These are phyloP conservation scores for Colius striatus DNA, from an alignment of 2,113 vertebrate species.

Conservation along the genomic window DNA sequence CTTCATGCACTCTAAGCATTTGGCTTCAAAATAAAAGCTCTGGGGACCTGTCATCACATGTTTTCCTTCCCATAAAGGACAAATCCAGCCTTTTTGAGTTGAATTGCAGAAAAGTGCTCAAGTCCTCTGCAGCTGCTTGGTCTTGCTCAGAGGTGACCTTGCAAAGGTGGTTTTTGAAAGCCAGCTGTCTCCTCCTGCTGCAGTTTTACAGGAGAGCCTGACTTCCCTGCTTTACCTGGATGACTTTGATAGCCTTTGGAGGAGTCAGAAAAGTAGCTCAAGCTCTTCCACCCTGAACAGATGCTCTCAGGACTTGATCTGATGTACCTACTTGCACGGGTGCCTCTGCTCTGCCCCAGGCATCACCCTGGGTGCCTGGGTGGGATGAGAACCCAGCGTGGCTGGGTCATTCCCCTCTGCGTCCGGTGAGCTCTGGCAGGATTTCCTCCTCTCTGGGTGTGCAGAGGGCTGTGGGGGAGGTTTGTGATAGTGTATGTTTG, in stretches of 20 bases:
- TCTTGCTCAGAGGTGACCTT: not conserved
- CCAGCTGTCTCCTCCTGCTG: not conserved
- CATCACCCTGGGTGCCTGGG: not conserved
- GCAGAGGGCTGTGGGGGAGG: not conserved
- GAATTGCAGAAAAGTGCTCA: not conserved
- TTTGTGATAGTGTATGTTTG: too few species aligned
- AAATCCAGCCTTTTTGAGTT: slow-evolving; percentile 17
- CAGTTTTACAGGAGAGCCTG: not conserved
- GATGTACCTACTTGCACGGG: accelerated
- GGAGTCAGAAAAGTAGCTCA: not conserved
- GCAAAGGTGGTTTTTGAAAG: slow-evolving; percentile 28
- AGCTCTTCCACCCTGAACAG: not conserved
- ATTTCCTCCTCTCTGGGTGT: not conserved
- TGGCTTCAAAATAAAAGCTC: slow-evolving; percentile 66
- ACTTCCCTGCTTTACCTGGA: not conserved
- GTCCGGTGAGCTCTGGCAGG: not conserved
- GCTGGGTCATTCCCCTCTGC: not conserved
- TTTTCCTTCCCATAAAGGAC: not conserved
- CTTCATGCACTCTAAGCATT: slow-evolving; percentile 55
- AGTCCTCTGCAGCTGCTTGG: not conserved
- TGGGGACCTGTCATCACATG: slow-evolving; percentile 16
- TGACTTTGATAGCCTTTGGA: not conserved
- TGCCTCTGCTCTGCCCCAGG: not conserved
- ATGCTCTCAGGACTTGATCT: not conserved
- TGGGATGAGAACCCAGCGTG: not conserved